These are phyloP conservation scores for Apteryx owenii DNA, from an alignment of 2,113 vertebrate species.

Conservation along the genomic window DNA sequence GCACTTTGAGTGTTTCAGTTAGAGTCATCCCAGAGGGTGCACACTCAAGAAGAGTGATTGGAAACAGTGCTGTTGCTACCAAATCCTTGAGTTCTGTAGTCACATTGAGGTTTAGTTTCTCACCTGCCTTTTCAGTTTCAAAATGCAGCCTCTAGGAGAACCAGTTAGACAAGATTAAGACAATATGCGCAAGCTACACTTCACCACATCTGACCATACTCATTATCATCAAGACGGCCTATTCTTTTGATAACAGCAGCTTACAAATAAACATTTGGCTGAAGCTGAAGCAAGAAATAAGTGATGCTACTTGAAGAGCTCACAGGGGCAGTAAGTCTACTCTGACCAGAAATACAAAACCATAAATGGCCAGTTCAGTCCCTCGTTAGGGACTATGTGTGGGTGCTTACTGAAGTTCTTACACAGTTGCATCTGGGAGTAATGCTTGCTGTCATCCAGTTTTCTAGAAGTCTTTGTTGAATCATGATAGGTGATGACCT, in stretches of 20 bases:
- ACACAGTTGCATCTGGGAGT: not conserved
- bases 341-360: not conserved
- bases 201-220: not conserved
- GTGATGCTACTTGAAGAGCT: not conserved
- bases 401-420: not conserved
- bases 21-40: not conserved
- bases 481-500: not conserved
- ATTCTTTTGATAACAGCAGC: not conserved
- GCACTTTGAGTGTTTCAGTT: not conserved
- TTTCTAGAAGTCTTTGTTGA: not conserved
- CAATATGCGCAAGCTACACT: not conserved
- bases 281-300: not conserved
- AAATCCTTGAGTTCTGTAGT: rapidly evolving
- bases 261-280: not conserved
- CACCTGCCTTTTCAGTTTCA: not conserved
- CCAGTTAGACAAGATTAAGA: not conserved
- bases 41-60: not conserved
- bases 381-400: not conserved
- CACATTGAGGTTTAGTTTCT: not conserved
- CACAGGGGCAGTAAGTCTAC: not conserved
- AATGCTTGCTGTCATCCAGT: not conserved
- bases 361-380: not conserved
- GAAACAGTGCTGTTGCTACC: not conserved
- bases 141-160: not conserved
- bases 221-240: not conserved